Base-by-base conservation (phyloP, 2,888 invertebrate genomes). In the Cataglyphis livida region DNA sequence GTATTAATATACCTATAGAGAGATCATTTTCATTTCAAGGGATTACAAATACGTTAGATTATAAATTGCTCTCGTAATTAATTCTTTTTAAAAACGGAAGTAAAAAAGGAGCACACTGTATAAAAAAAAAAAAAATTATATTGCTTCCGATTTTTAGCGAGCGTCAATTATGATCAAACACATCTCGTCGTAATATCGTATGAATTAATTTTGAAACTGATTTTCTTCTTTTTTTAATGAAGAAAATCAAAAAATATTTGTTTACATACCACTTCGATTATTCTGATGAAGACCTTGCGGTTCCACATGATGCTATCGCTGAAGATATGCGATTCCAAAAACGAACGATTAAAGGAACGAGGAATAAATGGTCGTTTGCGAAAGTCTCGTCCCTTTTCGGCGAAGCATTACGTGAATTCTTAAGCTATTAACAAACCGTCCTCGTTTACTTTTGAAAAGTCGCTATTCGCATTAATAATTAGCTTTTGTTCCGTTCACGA, bases 241-340 rank as follows among this genome's bases (percentile, higher is more conserved):
- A 21, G 3, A 4, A 18, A 18, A 51, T 35, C 15, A 9, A 35
- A 38, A 25, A 18, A 41, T 62, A 61, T n/a, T 18, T 12, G 4
- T 66, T 12, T 70, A 93, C 94, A 76, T 88, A 94, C 94, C 93
- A 94, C 92, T 91, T 94, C 94, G 84, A 94, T 85, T 71, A 94
- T 91, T 86, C 94, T 93, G 84, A 94, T 90, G 84, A 92, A 92
- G 57, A 94, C 94, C 92, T 94, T 94, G 73, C 94, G 93, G 87
- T 94, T 94, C 93, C 93, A 94, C 94, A 94, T 94, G 85, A 92
- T 92, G 35, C 51, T 21, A 38, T 32, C 10, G 0, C 35, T 38
- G 28, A 15, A 38, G n/a, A 35, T 6, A 35, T 21, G 28, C 54
- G 59, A 25, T 64, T 35, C 28, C 48, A 44, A 51, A 12, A 10